Evolutionary conservation across 2,888 invertebrate species (phyloP).

Genomic region (Galeruca laticollis): DNA sequence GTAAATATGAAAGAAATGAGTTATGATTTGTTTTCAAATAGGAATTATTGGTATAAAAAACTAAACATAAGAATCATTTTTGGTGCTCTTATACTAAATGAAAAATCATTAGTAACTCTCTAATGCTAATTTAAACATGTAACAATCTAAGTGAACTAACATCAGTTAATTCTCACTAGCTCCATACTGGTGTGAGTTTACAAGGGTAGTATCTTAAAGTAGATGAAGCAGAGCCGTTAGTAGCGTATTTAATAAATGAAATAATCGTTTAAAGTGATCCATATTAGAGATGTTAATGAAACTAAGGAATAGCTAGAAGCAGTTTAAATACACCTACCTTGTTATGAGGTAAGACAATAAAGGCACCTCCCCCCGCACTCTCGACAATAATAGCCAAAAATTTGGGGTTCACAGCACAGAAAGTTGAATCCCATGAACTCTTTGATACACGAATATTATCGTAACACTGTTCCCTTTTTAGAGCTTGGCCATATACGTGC

Average conservation of each 20-base stretch:
- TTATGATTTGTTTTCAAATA: too few relatives aligned
- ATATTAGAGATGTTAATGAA: not conserved
- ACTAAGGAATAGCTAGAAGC: not conserved
- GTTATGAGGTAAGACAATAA: conserved; percentile 93
- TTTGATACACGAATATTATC: conserved; percentile 97
- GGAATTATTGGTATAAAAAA: too few relatives aligned
- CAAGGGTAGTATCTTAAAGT: too few relatives aligned
- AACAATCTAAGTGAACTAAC: too few relatives aligned
- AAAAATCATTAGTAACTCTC: too few relatives aligned
- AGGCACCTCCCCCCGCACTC: conserved; percentile 95
- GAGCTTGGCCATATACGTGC: conserved; percentile 91
- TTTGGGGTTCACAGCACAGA: conserved; percentile 98
- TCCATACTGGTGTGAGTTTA: too few relatives aligned
- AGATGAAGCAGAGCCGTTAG: too few relatives aligned
- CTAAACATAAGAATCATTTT: too few relatives aligned
- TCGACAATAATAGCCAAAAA: conserved; percentile 97
- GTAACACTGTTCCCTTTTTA: conserved; percentile 96
- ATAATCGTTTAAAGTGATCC: not conserved
- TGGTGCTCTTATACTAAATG: too few relatives aligned
- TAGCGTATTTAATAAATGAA: not conserved
- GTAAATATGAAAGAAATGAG: too few relatives aligned
- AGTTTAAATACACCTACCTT: conserved; percentile 73
- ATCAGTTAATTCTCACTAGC: too few relatives aligned
- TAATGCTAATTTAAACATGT: too few relatives aligned
- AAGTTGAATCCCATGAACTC: conserved; percentile 98